Evolutionary conservation across 2,797 vertebrate species (phyloP).

Genomic region (Melanotaenia trifasciata): DNA sequence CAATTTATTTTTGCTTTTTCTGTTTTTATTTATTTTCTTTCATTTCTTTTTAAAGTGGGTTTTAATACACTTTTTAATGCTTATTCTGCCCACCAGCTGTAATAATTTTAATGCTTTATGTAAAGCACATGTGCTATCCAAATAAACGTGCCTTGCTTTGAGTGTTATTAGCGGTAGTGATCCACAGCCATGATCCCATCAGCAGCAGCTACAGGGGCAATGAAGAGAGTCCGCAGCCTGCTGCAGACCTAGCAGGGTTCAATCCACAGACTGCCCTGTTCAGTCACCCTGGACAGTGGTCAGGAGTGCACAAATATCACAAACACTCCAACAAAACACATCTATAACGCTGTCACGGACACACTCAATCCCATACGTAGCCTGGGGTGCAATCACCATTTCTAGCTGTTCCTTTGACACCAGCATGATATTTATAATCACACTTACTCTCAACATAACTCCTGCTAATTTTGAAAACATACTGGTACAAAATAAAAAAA

Average conservation of each 20-base stretch:
- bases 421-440: slow-evolving; percentile 16
- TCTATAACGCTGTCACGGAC: neutral
- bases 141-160: too few species aligned
- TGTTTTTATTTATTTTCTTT: too few species aligned
- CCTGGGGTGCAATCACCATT: neutral
- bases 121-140: too few species aligned
- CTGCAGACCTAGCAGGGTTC: slow-evolving; percentile 65
- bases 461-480: neutral
- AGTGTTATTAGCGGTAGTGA: slow-evolving; percentile 77
- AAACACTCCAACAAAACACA: slow-evolving; percentile 18
- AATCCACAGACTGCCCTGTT: slow-evolving; percentile 67
- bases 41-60: too few species aligned
- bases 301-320: slow-evolving; percentile 14
- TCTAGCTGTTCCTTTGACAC: neutral
- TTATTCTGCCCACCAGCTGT: too few species aligned
- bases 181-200: slow-evolving; percentile 84
- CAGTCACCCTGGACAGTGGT: slow-evolving; percentile 44
- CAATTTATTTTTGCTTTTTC: too few species aligned
- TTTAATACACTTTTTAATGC: too few species aligned
- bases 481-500: neutral
- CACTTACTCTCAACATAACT: neutral
- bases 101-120: too few species aligned
- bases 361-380: neutral
- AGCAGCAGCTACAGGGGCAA: slow-evolving; percentile 76
- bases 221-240: slow-evolving; percentile 73